Conservation (phyloP, 92 coral and sea anemone genomes). For the Parazoanthus darwini region DNA sequence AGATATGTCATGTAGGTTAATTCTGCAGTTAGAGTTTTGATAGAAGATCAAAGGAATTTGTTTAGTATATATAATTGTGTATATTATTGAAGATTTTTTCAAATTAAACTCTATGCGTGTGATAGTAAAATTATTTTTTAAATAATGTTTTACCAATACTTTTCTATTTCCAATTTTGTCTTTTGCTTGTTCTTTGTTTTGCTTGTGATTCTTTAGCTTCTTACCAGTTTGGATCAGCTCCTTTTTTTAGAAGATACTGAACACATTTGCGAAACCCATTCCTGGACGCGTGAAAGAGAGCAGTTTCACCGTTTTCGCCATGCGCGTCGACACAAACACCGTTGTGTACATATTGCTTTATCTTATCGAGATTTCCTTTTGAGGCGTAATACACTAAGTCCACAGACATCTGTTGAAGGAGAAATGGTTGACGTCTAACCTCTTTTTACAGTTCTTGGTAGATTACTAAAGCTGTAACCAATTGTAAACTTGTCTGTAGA, state of each 20-base stretch:
- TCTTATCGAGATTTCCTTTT: slow-evolving; percentile 56
- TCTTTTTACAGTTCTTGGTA: too few relatives aligned
- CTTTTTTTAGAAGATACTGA: slow-evolving; percentile 58
- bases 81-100: too few relatives aligned
- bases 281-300: slow-evolving; percentile 70
- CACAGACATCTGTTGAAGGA: slow-evolving; percentile 62
- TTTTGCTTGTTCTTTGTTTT: neutral
- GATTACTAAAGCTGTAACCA: too few relatives aligned
- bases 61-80: too few relatives aligned
- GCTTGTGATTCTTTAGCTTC: neutral
- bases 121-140: neutral
- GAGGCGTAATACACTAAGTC: slow-evolving; percentile 73
- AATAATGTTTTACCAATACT: neutral
- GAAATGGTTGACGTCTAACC: neutral
- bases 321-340: slow-evolving; percentile 86
- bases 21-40: too few relatives aligned
- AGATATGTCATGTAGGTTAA: too few relatives aligned
- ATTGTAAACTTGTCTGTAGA: too few relatives aligned
- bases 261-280: slow-evolving; percentile 59
- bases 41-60: too few relatives aligned
- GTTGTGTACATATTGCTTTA: slow-evolving; percentile 53
- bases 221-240: slow-evolving; percentile 96
- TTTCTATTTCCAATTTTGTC: neutral
- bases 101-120: too few relatives aligned
- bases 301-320: slow-evolving; percentile 68